Percentiles rank a stretch among this genome's conserved stretches.
Conservation (phyloP, 2,797 vertebrate species). For the Todus mexicanus region DNA sequence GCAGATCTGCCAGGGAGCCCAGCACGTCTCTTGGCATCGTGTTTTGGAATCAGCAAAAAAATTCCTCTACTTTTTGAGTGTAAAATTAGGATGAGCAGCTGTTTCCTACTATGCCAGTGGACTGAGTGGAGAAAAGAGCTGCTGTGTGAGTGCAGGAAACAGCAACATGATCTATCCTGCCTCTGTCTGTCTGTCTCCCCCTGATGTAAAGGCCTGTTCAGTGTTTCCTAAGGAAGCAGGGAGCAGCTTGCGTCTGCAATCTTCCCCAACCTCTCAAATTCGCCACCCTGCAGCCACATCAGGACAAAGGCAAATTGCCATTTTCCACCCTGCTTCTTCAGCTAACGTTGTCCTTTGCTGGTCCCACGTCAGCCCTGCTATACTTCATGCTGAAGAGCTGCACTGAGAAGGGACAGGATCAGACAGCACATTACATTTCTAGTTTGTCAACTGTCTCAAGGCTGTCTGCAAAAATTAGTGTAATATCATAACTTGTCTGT, state of each 20-base stretch:
- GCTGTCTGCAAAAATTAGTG: constrained; percentile 41
- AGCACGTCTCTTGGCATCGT: neutral
- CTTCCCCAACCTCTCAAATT: neutral
- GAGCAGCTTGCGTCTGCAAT: rapidly evolving
- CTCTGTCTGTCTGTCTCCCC: neutral
- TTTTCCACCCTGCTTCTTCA: neutral
- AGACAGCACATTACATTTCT: neutral
- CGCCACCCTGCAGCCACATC: neutral
- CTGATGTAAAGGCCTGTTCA: rapidly evolving
- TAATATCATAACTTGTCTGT: constrained; percentile 21
- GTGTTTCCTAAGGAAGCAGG: neutral
- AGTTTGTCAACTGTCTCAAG: constrained; percentile 34
- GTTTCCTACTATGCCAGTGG: neutral
- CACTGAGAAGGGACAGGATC: neutral
- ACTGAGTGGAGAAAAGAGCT: neutral
- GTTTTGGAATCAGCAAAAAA: neutral
- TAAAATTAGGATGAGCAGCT: neutral
- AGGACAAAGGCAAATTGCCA: neutral
- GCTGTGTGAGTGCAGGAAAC: neutral
- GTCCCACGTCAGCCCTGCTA: constrained; percentile 7
- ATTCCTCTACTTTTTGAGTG: neutral
- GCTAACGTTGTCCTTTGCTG: neutral
- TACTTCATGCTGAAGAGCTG: neutral
- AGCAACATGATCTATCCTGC: neutral
- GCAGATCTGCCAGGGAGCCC: neutral